phyloP scores from a whole-genome alignment of 2,113 vertebrate genomes.

The Plecturocebus donacophilus region DNA sequence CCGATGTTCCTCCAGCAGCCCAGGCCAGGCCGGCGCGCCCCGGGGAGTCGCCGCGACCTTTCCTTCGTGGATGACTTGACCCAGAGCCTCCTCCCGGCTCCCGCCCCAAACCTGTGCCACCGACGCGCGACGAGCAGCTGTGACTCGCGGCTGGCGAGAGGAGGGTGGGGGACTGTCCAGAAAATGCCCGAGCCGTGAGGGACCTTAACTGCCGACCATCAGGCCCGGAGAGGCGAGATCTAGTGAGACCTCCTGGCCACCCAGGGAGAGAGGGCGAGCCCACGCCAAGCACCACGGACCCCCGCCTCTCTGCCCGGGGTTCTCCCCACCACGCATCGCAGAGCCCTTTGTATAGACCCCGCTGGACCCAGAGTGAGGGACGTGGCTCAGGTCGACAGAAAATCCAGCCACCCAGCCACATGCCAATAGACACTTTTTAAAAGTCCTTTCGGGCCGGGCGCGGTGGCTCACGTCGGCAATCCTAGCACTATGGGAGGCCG shows the following conservation, averaged over 20 bases:
- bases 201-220: not conserved
- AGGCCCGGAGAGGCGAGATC: not conserved
- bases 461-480: too few species aligned
- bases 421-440: not conserved
- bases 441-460: too few species aligned
- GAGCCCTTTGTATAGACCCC: not conserved
- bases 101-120: conserved; percentile 14
- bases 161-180: not conserved
- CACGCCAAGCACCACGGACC: not conserved
- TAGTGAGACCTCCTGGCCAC: not conserved
- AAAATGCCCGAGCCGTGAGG: not conserved
- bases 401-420: conserved; percentile 28
- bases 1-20: not conserved
- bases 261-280: conserved; percentile 2
- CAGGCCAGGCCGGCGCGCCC: fast-evolving
- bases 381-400: not conserved
- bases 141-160: not conserved
- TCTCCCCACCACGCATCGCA: not conserved
- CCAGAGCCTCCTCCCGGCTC: not conserved
- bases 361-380: not conserved
- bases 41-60: not conserved
- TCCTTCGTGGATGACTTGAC: not conserved
- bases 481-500: too few species aligned
- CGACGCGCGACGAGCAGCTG: not conserved
- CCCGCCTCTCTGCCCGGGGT: not conserved